phyloP scores from a whole-genome alignment of 2,113 vertebrate species.

The Pycnonotus jocosus region DNA sequence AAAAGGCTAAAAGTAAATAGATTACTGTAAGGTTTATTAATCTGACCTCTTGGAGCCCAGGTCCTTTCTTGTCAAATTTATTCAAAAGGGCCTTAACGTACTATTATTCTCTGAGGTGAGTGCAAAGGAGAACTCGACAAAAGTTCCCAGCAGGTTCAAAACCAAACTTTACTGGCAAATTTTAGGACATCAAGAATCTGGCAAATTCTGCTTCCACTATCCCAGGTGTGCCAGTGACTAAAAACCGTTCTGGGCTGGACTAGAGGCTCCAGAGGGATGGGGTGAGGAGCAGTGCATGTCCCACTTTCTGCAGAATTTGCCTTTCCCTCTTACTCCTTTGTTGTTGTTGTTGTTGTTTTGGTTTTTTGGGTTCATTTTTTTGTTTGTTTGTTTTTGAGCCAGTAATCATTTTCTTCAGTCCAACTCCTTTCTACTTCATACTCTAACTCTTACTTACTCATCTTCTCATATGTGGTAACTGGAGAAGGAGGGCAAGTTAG shows the following conservation, averaged over 20 bases:
- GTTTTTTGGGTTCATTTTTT: no score
- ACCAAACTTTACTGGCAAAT: neutral
- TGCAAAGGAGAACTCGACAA: neutral
- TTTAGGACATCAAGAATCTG: neutral
- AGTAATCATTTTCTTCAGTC: neutral
- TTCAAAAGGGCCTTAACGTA: neutral
- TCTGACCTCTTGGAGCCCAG: neutral
- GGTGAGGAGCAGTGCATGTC: neutral
- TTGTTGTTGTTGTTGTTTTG: no score
- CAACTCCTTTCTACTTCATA: neutral
- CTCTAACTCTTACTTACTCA: neutral
- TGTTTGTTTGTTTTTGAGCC: neutral
- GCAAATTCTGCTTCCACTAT: neutral
- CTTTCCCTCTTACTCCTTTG: neutral
- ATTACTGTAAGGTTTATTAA: neutral
- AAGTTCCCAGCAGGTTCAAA: neutral
- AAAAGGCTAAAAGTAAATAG: neutral
- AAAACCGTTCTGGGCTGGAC: neutral
- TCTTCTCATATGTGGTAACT: neutral
- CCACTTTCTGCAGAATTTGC: neutral
- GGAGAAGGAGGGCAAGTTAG: neutral
- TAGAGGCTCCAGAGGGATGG: neutral
- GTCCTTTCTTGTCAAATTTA: rapidly evolving
- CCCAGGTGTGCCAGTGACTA: neutral
- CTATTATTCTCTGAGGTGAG: neutral